These are phyloP conservation scores for Macquaria ambigua DNA, from an alignment of 2,113 vertebrate species.

Conservation along the genomic window DNA sequence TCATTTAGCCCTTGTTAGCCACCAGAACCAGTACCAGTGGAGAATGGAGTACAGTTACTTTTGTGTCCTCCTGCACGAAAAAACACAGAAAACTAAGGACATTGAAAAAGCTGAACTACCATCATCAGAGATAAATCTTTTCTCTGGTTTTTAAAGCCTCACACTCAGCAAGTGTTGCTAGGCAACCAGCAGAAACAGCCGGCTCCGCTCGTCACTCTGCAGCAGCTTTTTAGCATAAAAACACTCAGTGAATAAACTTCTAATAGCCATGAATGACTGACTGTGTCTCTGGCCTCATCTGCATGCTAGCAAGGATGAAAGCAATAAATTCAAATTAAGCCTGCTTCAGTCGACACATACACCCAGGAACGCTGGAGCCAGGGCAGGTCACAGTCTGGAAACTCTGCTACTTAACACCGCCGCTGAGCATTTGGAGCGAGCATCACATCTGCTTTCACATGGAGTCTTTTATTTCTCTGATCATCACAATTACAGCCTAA, in stretches of 20 bases:
- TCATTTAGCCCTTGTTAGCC: no score
- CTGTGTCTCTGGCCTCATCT: slow-evolving; percentile 37
- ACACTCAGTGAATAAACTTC: slow-evolving; percentile 28
- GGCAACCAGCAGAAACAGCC: slow-evolving; percentile 25
- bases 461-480: no score
- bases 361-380: neutral
- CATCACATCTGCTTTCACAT: no score
- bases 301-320: slow-evolving; percentile 28
- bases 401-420: no score
- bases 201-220: neutral
- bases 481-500: no score
- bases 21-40: no score
- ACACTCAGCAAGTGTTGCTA: slow-evolving; percentile 15
- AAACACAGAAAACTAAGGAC: neutral
- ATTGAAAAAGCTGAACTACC: slow-evolving; percentile 1
- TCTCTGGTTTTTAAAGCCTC: neutral
- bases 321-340: slow-evolving; percentile 34
- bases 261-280: slow-evolving; percentile 51
- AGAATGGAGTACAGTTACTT: neutral
- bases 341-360: slow-evolving; percentile 21
- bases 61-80: no score
- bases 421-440: no score
- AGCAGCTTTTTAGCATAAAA: slow-evolving; percentile 47
- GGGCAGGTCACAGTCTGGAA: neutral
- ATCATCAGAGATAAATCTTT: neutral